These are phyloP conservation scores for Perdix hodgsoniae DNA, from an alignment of 2,797 vertebrate genomes.

Conservation along the genomic window DNA sequence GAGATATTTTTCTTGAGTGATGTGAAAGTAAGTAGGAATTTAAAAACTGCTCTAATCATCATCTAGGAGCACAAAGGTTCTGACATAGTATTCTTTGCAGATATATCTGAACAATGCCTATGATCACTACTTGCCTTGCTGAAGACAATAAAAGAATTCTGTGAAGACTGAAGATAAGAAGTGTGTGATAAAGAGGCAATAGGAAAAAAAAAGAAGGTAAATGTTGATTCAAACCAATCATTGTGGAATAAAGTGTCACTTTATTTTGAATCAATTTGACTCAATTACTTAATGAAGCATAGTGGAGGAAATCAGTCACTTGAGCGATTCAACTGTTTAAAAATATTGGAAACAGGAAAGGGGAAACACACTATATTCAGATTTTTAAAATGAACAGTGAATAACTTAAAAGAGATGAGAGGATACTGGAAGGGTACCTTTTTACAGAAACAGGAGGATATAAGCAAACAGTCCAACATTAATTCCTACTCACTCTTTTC, in stretches of 20 bases:
- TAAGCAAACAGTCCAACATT: background rate
- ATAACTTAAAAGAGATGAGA: background rate
- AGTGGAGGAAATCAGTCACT: conserved; percentile 36
- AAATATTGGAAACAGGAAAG: conserved; percentile 37
- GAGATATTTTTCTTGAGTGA: background rate
- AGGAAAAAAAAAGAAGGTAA: conserved; percentile 30
- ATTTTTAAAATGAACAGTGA: conserved; percentile 1
- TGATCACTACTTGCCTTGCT: background rate
- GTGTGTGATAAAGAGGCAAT: background rate
- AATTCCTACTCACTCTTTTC: background rate
- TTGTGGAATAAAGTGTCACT: conserved; percentile 56
- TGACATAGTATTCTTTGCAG: conserved; percentile 17
- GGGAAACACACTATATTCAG: background rate
- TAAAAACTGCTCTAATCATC: background rate
- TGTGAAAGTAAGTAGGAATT: background rate
- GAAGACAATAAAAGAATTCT: conserved; percentile 23
- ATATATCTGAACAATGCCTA: conserved; percentile 10
- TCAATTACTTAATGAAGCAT: conserved; percentile 61
- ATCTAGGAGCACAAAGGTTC: background rate
- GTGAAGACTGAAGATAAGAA: conserved; percentile 6
- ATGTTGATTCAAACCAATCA: conserved; percentile 59
- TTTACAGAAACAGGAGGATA: background rate
- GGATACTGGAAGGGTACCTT: background rate
- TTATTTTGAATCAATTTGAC: conserved; percentile 66
- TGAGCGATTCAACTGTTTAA: conserved; percentile 42